Percentiles rank a stretch among this genome's conserved stretches.
phyloP scores from a whole-genome alignment of 2,888 invertebrate genomes.

The Eulithis testata region DNA sequence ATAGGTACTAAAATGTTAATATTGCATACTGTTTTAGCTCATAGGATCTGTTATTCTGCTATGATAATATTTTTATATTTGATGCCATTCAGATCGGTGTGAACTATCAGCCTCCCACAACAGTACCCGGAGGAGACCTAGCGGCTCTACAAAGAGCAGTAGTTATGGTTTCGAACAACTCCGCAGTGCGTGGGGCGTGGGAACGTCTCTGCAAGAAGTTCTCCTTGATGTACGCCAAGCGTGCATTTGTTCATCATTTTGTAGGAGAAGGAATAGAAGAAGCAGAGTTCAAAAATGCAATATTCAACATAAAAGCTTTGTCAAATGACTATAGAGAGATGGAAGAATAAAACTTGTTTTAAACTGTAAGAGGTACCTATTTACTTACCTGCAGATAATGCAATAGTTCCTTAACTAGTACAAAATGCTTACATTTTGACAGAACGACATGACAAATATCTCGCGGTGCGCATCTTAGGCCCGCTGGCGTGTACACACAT shows the following conservation, averaged over 20 bases:
- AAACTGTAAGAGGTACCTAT: neutral
- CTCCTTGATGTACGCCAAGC: slow-evolving; percentile 91
- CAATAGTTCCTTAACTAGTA: no score
- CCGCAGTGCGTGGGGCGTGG: slow-evolving; percentile 93
- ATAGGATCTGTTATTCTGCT: no score
- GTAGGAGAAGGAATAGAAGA: slow-evolving; percentile 90
- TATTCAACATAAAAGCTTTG: slow-evolving; percentile 86
- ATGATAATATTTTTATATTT: no score
- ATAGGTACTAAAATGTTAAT: no score
- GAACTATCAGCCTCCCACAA: slow-evolving; percentile 90
- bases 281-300: slow-evolving; percentile 85
- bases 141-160: slow-evolving; percentile 90
- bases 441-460: no score
- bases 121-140: slow-evolving; percentile 90
- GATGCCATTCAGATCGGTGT: slow-evolving; percentile 85
- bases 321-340: slow-evolving; percentile 88
- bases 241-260: slow-evolving; percentile 96
- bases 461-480: no score
- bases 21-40: no score
- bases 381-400: no score
- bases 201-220: slow-evolving; percentile 91
- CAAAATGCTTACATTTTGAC: no score
- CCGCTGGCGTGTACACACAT: neutral
- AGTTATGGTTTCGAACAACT: slow-evolving; percentile 93
- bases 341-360: slow-evolving; percentile 61